phyloP scores from a whole-genome alignment of 2,797 vertebrate genomes.

The Benthosema pterotum region DNA sequence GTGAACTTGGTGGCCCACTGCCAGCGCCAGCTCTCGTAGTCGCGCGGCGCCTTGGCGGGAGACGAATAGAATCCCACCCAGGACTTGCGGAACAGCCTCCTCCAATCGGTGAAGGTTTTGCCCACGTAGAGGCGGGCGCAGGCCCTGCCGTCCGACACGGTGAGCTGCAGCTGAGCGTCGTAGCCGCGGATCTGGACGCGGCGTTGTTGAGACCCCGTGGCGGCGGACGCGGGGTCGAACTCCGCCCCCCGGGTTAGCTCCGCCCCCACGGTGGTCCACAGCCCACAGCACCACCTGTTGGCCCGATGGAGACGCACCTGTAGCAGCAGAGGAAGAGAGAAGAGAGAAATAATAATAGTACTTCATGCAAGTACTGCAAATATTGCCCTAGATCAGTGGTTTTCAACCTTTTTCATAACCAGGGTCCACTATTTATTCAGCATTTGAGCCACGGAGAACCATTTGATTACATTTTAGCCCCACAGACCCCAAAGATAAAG shows the following conservation, averaged over 20 bases:
- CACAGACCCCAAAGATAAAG: too few species aligned
- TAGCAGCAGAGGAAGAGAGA: too few species aligned
- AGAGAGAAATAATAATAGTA: too few species aligned
- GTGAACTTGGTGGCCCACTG: slow-evolving; percentile 58
- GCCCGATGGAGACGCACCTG: slow-evolving; percentile 48
- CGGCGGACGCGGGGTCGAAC: slow-evolving; percentile 27
- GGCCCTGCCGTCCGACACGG: slow-evolving; percentile 52
- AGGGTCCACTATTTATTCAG: too few species aligned
- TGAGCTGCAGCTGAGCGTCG: slow-evolving; percentile 44
- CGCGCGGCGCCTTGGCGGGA: slow-evolving; percentile 7
- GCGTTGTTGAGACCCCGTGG: not conserved
- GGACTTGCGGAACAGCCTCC: slow-evolving; percentile 18
- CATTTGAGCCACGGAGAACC: too few species aligned
- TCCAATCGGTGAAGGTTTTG: slow-evolving; percentile 39
- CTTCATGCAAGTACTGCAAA: too few species aligned
- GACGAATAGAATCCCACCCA: slow-evolving; percentile 64
- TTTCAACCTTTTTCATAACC: too few species aligned
- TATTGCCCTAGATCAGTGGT: too few species aligned
- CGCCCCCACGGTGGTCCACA: slow-evolving; percentile 32
- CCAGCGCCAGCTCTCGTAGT: slow-evolving; percentile 57
- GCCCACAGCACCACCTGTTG: slow-evolving; percentile 21
- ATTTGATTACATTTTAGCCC: too few species aligned
- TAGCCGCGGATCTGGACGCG: slow-evolving; percentile 21
- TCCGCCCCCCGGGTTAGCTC: slow-evolving; percentile 47
- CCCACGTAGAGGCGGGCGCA: slow-evolving; percentile 52